Percentiles rank a stretch among this genome's conserved stretches.
phyloP scores from a whole-genome alignment of 1,140 invertebrate species.

The Nixonia krombeini region DNA sequence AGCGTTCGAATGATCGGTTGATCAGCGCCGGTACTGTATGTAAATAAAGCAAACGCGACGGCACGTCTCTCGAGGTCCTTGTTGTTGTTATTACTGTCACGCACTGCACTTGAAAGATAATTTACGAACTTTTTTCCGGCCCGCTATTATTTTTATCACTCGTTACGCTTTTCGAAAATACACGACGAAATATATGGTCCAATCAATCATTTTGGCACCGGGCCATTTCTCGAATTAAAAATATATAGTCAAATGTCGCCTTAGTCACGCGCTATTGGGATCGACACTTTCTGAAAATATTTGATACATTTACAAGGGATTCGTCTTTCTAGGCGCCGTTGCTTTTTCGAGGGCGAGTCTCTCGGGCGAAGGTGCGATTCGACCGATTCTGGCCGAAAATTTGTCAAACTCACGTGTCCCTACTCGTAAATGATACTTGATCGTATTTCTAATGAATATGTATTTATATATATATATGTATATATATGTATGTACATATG shows the following conservation, averaged over 20 bases:
- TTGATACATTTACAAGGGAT: too few relatives aligned
- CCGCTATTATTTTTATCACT: neutral
- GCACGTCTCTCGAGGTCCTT: neutral
- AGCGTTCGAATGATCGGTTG: slow-evolving; percentile 29
- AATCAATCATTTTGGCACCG: slow-evolving; percentile 6
- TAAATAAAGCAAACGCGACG: neutral
- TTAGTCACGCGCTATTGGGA: too few relatives aligned
- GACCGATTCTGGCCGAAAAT: too few relatives aligned
- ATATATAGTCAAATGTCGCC: neutral
- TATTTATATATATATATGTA: too few relatives aligned
- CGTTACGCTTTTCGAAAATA: neutral
- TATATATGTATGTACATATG: too few relatives aligned
- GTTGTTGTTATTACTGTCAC: neutral
- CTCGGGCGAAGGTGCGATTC: too few relatives aligned
- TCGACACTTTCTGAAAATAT: too few relatives aligned
- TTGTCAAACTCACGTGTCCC: too few relatives aligned
- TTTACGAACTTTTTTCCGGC: neutral
- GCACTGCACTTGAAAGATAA: neutral
- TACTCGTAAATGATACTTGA: too few relatives aligned
- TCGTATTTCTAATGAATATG: too few relatives aligned
- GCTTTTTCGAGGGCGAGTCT: too few relatives aligned
- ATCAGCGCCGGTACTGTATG: slow-evolving; percentile 13
- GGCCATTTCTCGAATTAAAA: slow-evolving; percentile 10
- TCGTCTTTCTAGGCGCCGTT: too few relatives aligned
- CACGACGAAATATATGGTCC: neutral